Percentiles rank a stretch among this genome's conserved stretches.
Conservation (phyloP, 2,113 vertebrate genomes). For the Paradoxurus hermaphroditus region DNA sequence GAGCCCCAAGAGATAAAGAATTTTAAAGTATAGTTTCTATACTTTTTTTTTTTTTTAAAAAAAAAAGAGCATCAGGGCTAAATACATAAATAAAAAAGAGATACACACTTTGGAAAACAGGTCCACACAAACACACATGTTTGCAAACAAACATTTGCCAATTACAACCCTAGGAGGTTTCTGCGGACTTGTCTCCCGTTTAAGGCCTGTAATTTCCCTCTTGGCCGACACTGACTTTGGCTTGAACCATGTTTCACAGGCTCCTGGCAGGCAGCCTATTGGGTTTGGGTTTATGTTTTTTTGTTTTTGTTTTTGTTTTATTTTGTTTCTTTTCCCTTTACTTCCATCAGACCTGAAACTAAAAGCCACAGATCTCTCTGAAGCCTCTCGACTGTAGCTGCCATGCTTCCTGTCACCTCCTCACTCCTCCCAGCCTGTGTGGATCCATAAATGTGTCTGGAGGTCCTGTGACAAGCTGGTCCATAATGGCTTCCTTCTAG, state of each 20-base stretch:
- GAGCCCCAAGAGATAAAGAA: background rate
- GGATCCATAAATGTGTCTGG: background rate
- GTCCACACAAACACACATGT: background rate
- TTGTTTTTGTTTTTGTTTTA: background rate
- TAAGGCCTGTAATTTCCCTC: conserved; percentile 42
- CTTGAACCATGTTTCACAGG: background rate
- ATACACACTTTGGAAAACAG: background rate
- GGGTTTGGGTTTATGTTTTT: background rate
- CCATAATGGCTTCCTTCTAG: background rate
- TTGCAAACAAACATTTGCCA: background rate
- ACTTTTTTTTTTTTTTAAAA: too few species aligned
- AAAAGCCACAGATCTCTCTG: conserved; percentile 36
- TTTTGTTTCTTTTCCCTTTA: background rate
- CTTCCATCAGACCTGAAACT: conserved; percentile 13
- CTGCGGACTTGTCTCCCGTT: background rate
- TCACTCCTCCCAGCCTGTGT: background rate
- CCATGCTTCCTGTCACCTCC: background rate
- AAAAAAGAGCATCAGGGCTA: background rate
- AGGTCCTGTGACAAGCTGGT: background rate
- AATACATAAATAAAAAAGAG: conserved; percentile 1
- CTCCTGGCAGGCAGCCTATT: conserved; percentile 32
- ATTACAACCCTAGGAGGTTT: background rate
- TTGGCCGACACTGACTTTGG: background rate
- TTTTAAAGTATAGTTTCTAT: background rate
- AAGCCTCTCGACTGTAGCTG: background rate